Conservation (phyloP, 2,888 invertebrate species). For the Nudaria mundana region DNA sequence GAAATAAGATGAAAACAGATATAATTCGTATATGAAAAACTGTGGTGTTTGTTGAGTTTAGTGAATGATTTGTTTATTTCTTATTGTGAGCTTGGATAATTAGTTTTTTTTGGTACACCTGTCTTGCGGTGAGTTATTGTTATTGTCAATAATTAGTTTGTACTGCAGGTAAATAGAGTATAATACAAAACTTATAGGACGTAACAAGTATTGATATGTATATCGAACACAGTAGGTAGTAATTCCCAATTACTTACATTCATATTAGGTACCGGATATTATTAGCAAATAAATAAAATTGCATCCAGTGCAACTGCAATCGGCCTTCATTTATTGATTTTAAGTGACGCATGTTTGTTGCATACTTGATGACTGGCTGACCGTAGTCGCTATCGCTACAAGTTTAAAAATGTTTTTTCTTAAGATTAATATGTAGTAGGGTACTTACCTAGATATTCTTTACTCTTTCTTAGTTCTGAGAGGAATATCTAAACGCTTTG, state of each 20-base stretch:
- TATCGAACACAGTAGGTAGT: too few species aligned
- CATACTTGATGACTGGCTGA: conserved; percentile 25
- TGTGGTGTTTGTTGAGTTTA: conserved; percentile 28
- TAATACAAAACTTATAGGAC: too few species aligned
- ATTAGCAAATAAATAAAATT: too few species aligned
- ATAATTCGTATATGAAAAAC: conserved; percentile 19
- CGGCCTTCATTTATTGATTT: conserved; percentile 62
- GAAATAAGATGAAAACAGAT: conserved; percentile 24
- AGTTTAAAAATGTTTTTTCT: background rate
- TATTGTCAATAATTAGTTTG: too few species aligned
- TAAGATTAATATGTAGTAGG: background rate
- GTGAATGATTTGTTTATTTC: conserved; percentile 37
- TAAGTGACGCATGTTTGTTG: conserved; percentile 40
- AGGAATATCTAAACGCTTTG: too few species aligned
- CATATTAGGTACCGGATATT: too few species aligned
- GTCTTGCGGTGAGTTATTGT: conserved; percentile 65
- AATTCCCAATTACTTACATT: too few species aligned
- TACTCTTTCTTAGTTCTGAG: too few species aligned
- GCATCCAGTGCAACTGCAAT: conserved; percentile 56
- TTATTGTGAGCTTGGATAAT: conserved; percentile 29
- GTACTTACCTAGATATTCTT: background rate
- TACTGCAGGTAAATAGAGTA: too few species aligned
- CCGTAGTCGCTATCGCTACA: conserved; percentile 16
- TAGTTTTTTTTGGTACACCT: conserved; percentile 47
- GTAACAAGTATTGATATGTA: too few species aligned